Base-by-base conservation (phyloP, 2,888 invertebrate species). In the Anodontia alba region DNA sequence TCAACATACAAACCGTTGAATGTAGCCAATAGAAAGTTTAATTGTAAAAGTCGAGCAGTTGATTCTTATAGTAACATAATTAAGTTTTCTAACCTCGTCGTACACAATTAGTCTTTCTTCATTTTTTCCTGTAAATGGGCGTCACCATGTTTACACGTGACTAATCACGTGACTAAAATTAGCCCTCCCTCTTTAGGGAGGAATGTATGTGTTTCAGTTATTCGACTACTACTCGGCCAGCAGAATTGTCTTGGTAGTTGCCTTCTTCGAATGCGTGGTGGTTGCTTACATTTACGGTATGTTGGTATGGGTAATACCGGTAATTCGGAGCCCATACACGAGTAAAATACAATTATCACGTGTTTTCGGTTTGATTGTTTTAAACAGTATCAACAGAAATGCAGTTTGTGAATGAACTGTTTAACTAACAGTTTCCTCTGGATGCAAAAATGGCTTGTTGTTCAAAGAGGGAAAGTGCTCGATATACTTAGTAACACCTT, bases 201-300 rank as follows among this genome's bases (percentile, higher is more conserved):
- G 96, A 84, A 96, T 96, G 95, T 96, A 96, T 93, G 95, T 96
- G 38, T 96, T 96, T 93, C 96, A 96, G 95, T 91, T 96, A 73
- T 95, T 96, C 90, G 96, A 96, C 93, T 96, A 96, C 90, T 96
- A 96, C 91, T 95, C 96, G 0, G 96, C 96, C 31, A 96, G 96
- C 90, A 96, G 96, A 81, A 96, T 96, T 92, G 95, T 96, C 74
- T 94, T 96, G 23, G 93, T 96, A 23, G 95, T 96, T 83, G 96
- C 96, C 92, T 96, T 96, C 92, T 96, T 96, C 91, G 97, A 98
- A 94, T 97, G 97, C 92, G 96, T 97, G 84, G 96, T 97, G n/a
- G 96, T 98, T 68, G 96, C 97, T 20, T 97, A 97, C 97, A 96
- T 97, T 73, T 98, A 97, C 93, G 97, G 97, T 94, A 93, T 89